These are phyloP conservation scores for Adelognathus sp. DNA, from an alignment of 2,888 invertebrate species.

Conservation along the genomic window DNA sequence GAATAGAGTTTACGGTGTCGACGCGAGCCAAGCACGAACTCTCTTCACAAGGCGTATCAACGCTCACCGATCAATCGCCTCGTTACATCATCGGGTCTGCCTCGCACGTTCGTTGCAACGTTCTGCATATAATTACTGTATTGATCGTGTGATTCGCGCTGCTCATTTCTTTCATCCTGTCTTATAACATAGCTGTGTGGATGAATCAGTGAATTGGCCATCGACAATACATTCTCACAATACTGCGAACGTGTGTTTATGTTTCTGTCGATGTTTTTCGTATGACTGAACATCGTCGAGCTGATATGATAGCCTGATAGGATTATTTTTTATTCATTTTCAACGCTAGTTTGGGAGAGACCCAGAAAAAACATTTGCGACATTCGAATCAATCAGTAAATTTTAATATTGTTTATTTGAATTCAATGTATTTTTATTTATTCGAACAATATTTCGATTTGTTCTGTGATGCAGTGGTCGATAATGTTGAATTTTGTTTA, in stretches of 20 bases:
- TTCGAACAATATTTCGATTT: too few relatives aligned
- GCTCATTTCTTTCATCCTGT: background rate
- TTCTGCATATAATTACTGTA: conserved; percentile 33
- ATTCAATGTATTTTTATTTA: too few relatives aligned
- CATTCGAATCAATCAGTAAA: too few relatives aligned
- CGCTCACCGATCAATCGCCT: conserved; percentile 46
- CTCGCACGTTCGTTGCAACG: conserved; percentile 25
- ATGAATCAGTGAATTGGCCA: background rate
- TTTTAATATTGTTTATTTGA: too few relatives aligned
- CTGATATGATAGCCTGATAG: too few relatives aligned
- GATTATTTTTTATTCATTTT: too few relatives aligned
- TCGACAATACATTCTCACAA: too few relatives aligned
- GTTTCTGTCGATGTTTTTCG: background rate
- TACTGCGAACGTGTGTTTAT: too few relatives aligned
- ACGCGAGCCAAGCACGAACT: background rate
- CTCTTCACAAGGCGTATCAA: conserved; percentile 49
- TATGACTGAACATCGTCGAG: background rate
- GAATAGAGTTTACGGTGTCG: conserved; percentile 45
- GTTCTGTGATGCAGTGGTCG: too few relatives aligned
- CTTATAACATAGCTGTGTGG: background rate
- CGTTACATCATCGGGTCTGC: conserved; percentile 31
- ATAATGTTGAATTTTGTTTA: too few relatives aligned
- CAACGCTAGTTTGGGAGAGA: too few relatives aligned
- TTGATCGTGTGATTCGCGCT: conserved; percentile 1
- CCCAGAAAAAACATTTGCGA: too few relatives aligned